A percentile compares a stretch with the other conserved stretches of the same genome.
phyloP scores from a whole-genome alignment of 2,797 vertebrate species.

The Cryptoprocta ferox region DNA sequence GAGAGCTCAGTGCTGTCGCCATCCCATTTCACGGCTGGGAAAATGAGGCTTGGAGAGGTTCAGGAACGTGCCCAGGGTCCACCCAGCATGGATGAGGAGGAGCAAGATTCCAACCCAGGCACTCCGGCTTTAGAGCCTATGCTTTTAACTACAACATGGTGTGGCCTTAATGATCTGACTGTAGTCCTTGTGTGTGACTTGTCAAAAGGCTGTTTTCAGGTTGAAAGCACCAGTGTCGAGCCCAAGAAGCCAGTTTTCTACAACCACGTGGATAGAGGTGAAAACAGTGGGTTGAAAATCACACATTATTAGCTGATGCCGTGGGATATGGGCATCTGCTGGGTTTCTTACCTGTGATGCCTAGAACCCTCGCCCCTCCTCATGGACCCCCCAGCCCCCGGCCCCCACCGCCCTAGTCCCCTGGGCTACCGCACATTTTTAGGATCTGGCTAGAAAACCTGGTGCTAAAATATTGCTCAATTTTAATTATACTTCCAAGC shows the following conservation, averaged over 20 bases:
- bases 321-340: neutral
- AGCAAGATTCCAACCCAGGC: neutral
- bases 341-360: neutral
- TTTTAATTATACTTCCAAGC: constrained; percentile 86
- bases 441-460: constrained; percentile 59
- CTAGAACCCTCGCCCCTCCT: neutral
- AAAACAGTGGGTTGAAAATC: neutral
- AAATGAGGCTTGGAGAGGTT: neutral
- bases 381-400: rapidly evolving
- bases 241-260: neutral
- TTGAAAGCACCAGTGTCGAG: neutral
- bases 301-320: neutral
- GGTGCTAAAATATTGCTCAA: constrained; percentile 83
- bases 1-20: neutral
- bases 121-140: neutral
- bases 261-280: neutral
- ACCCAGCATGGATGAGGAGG: neutral
- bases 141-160: neutral
- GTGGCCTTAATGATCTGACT: neutral
- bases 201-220: neutral
- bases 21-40: neutral
- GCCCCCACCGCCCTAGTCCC: neutral
- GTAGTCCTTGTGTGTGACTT: neutral
- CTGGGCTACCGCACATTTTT: neutral
- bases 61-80: neutral